Percentiles rank a stretch among this genome's conserved stretches.
These are phyloP conservation scores for Delia radicum DNA, from an alignment of 1,140 invertebrate species.

Conservation along the genomic window DNA sequence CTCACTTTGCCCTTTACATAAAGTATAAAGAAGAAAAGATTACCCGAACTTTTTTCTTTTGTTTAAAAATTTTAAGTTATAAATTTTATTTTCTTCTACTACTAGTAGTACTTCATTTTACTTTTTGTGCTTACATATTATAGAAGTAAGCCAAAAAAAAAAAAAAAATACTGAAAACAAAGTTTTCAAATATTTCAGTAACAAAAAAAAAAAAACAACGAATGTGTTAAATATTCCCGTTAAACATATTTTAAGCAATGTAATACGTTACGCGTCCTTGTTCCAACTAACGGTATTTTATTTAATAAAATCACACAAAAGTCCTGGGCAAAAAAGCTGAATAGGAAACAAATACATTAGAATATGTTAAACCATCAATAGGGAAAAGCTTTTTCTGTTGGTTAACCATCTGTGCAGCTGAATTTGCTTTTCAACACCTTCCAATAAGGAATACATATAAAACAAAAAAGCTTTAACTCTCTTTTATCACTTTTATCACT, in stretches of 20 bases:
- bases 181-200: neutral
- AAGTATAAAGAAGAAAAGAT: neutral
- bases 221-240: neutral
- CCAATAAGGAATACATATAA: neutral
- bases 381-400: neutral
- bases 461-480: neutral
- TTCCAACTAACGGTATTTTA: conserved; percentile 50
- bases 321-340: conserved; percentile 34
- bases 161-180: neutral
- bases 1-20: neutral
- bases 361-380: neutral
- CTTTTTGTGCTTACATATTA: too few relatives aligned
- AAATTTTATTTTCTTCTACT: too few relatives aligned
- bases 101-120: neutral
- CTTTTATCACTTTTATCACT: neutral
- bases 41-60: too few relatives aligned
- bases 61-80: too few relatives aligned
- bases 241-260: conserved; percentile 27
- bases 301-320: conserved; percentile 47
- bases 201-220: neutral
- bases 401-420: neutral
- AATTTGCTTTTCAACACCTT: neutral
- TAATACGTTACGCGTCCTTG: conserved; percentile 51
- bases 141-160: too few relatives aligned
- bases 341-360: conserved; percentile 22